Base-by-base conservation (phyloP, 2,797 vertebrate genomes). In the Liasis olivaceus region DNA sequence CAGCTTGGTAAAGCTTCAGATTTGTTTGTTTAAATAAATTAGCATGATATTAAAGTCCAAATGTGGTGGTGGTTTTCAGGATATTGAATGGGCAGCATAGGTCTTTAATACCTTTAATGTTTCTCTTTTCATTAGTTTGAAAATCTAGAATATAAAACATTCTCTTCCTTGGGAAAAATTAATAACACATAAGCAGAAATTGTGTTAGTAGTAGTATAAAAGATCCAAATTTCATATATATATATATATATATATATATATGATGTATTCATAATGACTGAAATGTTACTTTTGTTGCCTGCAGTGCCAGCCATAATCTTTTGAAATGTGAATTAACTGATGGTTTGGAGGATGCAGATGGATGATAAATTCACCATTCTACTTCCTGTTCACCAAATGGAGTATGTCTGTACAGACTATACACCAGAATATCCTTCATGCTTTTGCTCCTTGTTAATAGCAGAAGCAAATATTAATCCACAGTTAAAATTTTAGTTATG, bases 11-110 rank as follows among this genome's bases (percentile, higher is more conserved):
- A 88, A 93, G 60, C 64, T n/a, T 88, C 60, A 88, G 72, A 36
- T 47, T 47, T 81, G 42, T 81, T 54, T 72, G 36, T 84, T 93
- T 93, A 84, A 88, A 66, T 88, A n/a, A n/a, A 88, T 64, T 88
- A 58, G 3, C 51, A 64, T 20, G 11, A 56, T 24, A 81, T 56
- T 56, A 87, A 42, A 64, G 36, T 66, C 51, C 51, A 69, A 54
- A 63, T 11, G 5, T 69, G 77, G 24, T 42, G 24, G 24, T 47
- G 12, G 54, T 89, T 47, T 64, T 69, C 42, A 81, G 47, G 24
- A 22, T n/a, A 28, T 6, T 85, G 14, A 84, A 92, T 6, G 87
- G 59, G 69, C 5, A 3, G 22, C 31, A 90, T 36, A 84, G 5
- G 24, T 58, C 11, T 26, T 88, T 28, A 62, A 14, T 8, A 20